phyloP scores from a whole-genome alignment of 2,797 vertebrate genomes.

The Neoniphon sammara region DNA sequence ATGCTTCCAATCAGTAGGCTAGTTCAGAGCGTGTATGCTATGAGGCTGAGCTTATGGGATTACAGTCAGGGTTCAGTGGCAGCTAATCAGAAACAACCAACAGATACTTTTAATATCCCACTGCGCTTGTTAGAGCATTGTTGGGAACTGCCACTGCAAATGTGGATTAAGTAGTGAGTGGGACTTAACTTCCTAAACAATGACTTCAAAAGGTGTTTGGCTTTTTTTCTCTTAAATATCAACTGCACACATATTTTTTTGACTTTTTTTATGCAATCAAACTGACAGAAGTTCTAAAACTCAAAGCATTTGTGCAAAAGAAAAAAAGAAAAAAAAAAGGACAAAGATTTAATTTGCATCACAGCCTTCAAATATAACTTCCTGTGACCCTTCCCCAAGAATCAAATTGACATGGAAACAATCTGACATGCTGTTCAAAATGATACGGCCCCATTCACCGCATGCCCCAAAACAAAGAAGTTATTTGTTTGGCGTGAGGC shows the following conservation, averaged over 20 bases:
- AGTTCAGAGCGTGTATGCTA: conserved; percentile 55
- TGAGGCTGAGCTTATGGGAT: conserved; percentile 72
- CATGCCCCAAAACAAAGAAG: conserved; percentile 44
- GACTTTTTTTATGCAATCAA: conserved; percentile 34
- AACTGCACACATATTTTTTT: not conserved
- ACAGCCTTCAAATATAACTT: conserved; percentile 40
- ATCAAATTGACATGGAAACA: conserved; percentile 34
- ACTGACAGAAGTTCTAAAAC: conserved; percentile 39
- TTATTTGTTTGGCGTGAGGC: conserved; percentile 48
- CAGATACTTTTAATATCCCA: conserved; percentile 74
- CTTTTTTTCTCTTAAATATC: conserved; percentile 25
- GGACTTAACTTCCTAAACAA: conserved; percentile 59
- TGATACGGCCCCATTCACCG: conserved; percentile 31
- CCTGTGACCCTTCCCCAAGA: conserved; percentile 39
- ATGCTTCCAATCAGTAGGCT: conserved; percentile 56
- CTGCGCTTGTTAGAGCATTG: conserved; percentile 70
- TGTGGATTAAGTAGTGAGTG: conserved; percentile 64
- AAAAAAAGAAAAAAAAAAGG: not conserved
- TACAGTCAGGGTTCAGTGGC: conserved; percentile 77
- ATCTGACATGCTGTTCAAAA: conserved; percentile 48
- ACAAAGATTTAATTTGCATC: conserved; percentile 47
- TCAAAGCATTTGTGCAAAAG: conserved; percentile 26
- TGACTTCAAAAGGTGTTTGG: conserved; percentile 41
- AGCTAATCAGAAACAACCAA: conserved; percentile 77
- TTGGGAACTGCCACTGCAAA: conserved; percentile 68